phyloP scores from a whole-genome alignment of 2,888 invertebrate species.

The Nudaria mundana region DNA sequence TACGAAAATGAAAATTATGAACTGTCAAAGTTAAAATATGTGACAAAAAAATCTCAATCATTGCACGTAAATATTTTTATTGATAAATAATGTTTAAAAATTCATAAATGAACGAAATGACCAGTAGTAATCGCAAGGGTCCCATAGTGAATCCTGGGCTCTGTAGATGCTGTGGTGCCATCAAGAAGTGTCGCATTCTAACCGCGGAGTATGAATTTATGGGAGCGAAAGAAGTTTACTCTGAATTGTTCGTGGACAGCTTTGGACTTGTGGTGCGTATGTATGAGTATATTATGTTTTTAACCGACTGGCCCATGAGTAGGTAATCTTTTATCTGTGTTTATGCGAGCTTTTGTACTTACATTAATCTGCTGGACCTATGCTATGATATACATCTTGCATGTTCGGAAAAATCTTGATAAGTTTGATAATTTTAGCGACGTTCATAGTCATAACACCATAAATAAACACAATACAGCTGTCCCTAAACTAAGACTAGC shows the following conservation, averaged over 20 bases:
- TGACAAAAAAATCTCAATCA: too few species aligned
- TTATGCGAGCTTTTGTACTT: too few species aligned
- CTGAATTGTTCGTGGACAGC: slow-evolving; percentile 66
- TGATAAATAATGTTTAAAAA: slow-evolving; percentile 22
- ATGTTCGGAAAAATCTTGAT: too few species aligned
- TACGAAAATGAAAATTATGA: too few species aligned
- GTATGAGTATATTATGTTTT: neutral
- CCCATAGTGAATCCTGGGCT: slow-evolving; percentile 58
- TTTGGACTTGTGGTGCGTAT: slow-evolving; percentile 61
- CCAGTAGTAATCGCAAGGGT: slow-evolving; percentile 41
- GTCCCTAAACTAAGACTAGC: too few species aligned
- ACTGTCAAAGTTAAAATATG: slow-evolving; percentile 11
- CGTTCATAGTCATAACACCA: too few species aligned
- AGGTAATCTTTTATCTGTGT: too few species aligned
- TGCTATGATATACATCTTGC: too few species aligned
- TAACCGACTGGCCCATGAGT: too few species aligned
- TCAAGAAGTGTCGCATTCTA: slow-evolving; percentile 62
- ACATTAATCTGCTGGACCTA: too few species aligned
- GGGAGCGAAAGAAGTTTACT: slow-evolving; percentile 61
- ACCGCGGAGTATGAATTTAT: slow-evolving; percentile 62
- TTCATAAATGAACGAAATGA: slow-evolving; percentile 32
- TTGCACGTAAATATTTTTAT: slow-evolving; percentile 26
- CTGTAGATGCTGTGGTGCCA: slow-evolving; percentile 62
- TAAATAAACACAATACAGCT: too few species aligned
- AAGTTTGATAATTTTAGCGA: too few species aligned